Evolutionary conservation across 2,113 vertebrate genomes (phyloP).

Genomic region (Gymnarchus niloticus): DNA sequence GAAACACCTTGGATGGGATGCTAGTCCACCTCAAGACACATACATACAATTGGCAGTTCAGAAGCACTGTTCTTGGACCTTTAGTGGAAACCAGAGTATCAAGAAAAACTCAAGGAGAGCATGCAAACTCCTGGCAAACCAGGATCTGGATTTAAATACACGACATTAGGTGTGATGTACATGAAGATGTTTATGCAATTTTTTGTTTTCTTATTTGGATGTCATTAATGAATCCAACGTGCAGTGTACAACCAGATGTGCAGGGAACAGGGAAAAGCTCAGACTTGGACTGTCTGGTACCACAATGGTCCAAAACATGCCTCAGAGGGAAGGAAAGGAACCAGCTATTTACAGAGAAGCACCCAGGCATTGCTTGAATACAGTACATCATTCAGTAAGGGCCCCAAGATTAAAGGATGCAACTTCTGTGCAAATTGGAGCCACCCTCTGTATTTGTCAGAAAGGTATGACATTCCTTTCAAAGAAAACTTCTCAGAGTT

Average conservation of each 20-base stretch:
- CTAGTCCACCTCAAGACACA: background rate
- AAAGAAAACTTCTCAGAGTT: background rate
- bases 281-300: background rate
- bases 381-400: background rate
- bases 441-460: background rate
- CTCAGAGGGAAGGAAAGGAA: background rate
- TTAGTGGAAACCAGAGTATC: background rate
- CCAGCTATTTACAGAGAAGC: background rate
- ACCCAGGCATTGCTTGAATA: conserved; percentile 2
- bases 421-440: background rate
- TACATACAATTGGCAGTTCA: background rate
- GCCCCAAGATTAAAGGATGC: conserved; percentile 7
- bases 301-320: background rate
- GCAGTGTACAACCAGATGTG: background rate
- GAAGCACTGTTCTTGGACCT: background rate
- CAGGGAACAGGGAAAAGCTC: background rate
- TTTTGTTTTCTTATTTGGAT: no score
- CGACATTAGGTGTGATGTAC: no score
- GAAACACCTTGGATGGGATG: background rate
- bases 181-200: no score
- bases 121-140: background rate
- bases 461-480: conserved; percentile 1
- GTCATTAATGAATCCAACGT: background rate
- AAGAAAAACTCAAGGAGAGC: background rate
- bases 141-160: no score